A percentile compares a stretch with the other conserved stretches of the same genome.
Evolutionary conservation across 2,888 invertebrate species (phyloP).

Genomic region (Cantharis lateralis): DNA sequence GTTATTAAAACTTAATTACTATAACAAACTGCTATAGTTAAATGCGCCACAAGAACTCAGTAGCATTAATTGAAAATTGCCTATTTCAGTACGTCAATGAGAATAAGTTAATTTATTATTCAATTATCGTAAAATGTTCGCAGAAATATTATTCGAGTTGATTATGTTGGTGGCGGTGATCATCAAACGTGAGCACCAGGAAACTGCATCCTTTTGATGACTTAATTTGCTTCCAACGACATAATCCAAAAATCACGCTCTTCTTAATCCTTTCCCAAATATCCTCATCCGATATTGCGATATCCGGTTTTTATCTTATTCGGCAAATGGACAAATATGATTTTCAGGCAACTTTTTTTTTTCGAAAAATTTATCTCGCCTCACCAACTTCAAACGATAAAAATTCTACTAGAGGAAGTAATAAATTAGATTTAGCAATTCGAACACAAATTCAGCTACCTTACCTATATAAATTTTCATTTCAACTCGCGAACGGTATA

Average conservation of each 20-base stretch:
- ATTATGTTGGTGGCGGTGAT: not conserved
- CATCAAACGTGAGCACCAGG: not conserved
- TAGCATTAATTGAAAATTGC: constrained; percentile 15
- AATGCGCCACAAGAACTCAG: constrained; percentile 5
- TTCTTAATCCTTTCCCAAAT: not conserved
- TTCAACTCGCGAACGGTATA: constrained; percentile 6
- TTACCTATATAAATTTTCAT: constrained; percentile 7
- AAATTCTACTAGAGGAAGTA: constrained; percentile 1
- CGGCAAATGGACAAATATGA: not conserved
- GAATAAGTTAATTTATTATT: constrained; percentile 1
- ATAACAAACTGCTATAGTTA: constrained; percentile 13
- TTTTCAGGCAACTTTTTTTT: not conserved
- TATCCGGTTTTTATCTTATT: not conserved
- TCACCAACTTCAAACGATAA: not conserved
- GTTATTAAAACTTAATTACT: constrained; percentile 23
- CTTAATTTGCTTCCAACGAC: not conserved
- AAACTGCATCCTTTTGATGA: not conserved
- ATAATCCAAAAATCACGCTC: not conserved
- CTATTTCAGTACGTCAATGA: constrained; percentile 8
- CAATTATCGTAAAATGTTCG: not conserved
- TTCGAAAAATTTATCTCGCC: not conserved
- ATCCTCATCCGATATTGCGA: not conserved
- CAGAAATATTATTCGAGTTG: not conserved
- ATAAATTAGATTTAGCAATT: constrained; percentile 10
- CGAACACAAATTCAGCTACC: not conserved